Evolutionary conservation across 2,113 vertebrate genomes (phyloP).

Genomic region (Pluvianellus socialis): DNA sequence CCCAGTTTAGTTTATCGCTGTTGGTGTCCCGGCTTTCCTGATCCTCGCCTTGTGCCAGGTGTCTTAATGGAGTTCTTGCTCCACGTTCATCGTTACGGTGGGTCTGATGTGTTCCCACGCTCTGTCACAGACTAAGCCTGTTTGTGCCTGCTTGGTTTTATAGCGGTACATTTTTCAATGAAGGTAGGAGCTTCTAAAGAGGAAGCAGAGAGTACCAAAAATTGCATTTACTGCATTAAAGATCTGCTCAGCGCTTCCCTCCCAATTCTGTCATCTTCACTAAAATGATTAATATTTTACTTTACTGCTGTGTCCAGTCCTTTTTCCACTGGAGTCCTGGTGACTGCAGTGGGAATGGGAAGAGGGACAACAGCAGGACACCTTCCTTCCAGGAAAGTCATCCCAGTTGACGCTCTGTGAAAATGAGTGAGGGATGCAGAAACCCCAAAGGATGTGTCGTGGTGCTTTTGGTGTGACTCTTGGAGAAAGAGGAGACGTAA

Average conservation of each 20-base stretch:
- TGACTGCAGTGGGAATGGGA: background rate
- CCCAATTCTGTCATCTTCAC: rapidly evolving
- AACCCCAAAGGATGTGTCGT: background rate
- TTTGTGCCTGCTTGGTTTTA: background rate
- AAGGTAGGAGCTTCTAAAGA: background rate
- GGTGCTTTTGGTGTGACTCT: background rate
- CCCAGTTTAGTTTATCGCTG: background rate
- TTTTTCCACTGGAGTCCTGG: background rate
- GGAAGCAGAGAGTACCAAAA: background rate
- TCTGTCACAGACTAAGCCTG: rapidly evolving
- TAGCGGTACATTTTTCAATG: background rate
- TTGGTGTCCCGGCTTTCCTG: rapidly evolving
- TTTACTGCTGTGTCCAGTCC: background rate
- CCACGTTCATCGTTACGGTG: rapidly evolving
- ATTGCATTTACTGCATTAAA: background rate
- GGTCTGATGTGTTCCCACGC: no score
- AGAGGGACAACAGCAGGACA: background rate
- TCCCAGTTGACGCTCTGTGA: background rate
- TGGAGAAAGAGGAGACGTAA: background rate
- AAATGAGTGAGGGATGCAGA: background rate
- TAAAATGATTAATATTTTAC: background rate
- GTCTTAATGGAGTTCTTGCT: background rate
- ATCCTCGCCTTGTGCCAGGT: background rate
- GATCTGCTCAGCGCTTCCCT: background rate
- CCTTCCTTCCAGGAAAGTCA: background rate